These are phyloP conservation scores for Caenorhabditis drosophilae DNA, from an alignment of 2,888 invertebrate genomes.

Conservation along the genomic window DNA sequence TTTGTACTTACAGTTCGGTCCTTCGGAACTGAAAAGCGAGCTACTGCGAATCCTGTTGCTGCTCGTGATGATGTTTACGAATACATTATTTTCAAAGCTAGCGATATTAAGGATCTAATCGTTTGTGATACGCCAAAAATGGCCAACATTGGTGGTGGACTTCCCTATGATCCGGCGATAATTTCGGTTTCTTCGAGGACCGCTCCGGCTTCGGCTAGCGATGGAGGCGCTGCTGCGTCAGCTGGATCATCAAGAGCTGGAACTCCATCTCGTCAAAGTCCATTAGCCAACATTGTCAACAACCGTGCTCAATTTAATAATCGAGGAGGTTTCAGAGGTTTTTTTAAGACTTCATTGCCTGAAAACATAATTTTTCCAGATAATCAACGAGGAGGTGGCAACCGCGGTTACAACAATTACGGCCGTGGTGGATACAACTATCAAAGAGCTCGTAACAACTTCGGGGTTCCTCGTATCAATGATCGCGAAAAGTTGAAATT, in stretches of 20 bases:
- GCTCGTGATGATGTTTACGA: conserved; percentile 97
- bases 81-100: conserved; percentile 89
- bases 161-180: conserved; percentile 97
- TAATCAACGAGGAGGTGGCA: conserved; percentile 24
- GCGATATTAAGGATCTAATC: conserved; percentile 97
- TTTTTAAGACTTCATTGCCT: no score
- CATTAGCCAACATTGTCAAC: conserved; percentile 22
- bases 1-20: conserved; percentile 82
- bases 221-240: conserved; percentile 30
- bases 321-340: conserved; percentile 35
- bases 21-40: conserved; percentile 97
- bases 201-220: conserved; percentile 33
- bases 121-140: conserved; percentile 82
- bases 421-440: conserved; percentile 31
- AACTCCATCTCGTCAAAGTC: conserved; percentile 46
- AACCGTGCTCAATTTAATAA: conserved; percentile 39
- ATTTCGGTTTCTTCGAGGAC: conserved; percentile 76
- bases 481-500: conserved; percentile 62
- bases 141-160: conserved; percentile 65
- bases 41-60: conserved; percentile 90
- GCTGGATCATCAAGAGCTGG: conserved; percentile 51
- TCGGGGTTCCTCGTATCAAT: conserved; percentile 43
- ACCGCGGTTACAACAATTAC: conserved; percentile 1
- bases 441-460: conserved; percentile 36
- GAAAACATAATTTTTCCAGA: no score